phyloP scores from a whole-genome alignment of 1,140 invertebrate species.

The Aleiodes sp. region DNA sequence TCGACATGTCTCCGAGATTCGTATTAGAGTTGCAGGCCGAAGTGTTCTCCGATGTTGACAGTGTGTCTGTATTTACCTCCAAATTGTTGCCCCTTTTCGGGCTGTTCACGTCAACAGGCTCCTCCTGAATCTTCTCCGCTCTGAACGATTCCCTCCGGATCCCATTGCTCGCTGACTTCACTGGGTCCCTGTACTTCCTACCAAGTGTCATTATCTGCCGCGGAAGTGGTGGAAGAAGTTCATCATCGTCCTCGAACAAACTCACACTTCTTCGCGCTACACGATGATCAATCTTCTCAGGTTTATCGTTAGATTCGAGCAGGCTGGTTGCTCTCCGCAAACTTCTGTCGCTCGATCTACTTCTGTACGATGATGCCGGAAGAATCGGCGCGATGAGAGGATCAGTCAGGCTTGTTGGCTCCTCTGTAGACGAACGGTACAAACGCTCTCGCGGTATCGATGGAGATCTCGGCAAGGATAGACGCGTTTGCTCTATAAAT shows the following conservation, averaged over 20 bases:
- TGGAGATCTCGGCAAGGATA: conserved; percentile 51
- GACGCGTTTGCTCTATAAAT: conserved; percentile 60
- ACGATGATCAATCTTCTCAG: conserved; percentile 34
- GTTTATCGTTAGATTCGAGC: conserved; percentile 41
- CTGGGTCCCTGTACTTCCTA: conserved; percentile 44
- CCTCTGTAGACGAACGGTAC: conserved; percentile 41
- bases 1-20: conserved; percentile 41
- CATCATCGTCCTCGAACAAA: conserved; percentile 54
- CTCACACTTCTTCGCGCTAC: conserved; percentile 52
- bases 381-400: background rate
- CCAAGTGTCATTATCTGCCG: conserved; percentile 45
- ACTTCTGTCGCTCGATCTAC: conserved; percentile 39
- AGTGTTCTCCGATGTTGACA: conserved; percentile 39
- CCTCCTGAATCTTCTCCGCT: conserved; percentile 60
- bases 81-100: conserved; percentile 9
- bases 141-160: conserved; percentile 43
- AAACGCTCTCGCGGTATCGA: conserved; percentile 49
- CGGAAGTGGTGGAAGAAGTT: conserved; percentile 38
- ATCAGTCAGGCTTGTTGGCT: conserved; percentile 29
- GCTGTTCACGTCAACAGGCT: conserved; percentile 42
- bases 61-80: background rate
- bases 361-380: conserved; percentile 31
- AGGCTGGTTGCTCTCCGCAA: conserved; percentile 51
- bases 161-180: conserved; percentile 33
- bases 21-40: conserved; percentile 44